Base-by-base conservation (phyloP, 53 echinoderm and acorn worm genomes). In the Actinopyga echinites region DNA sequence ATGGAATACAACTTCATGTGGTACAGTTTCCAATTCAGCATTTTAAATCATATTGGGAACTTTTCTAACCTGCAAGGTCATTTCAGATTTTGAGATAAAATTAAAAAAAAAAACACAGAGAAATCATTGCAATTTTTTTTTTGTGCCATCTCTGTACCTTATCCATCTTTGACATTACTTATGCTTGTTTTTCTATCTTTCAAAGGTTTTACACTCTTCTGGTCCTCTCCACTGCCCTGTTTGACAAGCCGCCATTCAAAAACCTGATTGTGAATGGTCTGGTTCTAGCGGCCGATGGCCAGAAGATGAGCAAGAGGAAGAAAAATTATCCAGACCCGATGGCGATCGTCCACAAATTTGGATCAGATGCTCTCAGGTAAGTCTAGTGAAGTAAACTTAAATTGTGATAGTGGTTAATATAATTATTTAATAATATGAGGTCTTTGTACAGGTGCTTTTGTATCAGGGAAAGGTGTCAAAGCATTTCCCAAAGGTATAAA, bases 221-320 rank as follows among this genome's bases (percentile, higher is more conserved):
- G 0, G 97, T 96, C 58, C 80, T 96, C n/a, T 96, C 97, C 17
- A 92, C 90, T 10, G 93, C 97, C 31, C 87, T 96, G 43, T 93
- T 92, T 74, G 87, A 91, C 78, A 90, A 93, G 65, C 92, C 97
- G 5, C 92, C 93, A 5, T 93, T 93, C 83, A 87, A 93, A 79
- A 96, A 93, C 56, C 89, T 94, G 8, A 99, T 94, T 3, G 99
- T 87, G 15, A 94, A 94, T 40, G 94, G 94, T 20, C 86, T 99
- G 63, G 92, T 99, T 15, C 69, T 99, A 8, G 99, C 99, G 0
- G 29, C 94, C 2, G 99, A 99, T 74, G 99, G 95, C 28, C 92
- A 92, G 83, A 99, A 99, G 89, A 99, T 99, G 99, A 99, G 99
- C 81, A 99, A 99, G 83, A 88, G 99, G 33, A 99, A 99, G 91